phyloP scores from a whole-genome alignment of 2,797 vertebrate genomes.

The Limosa lapponica region DNA sequence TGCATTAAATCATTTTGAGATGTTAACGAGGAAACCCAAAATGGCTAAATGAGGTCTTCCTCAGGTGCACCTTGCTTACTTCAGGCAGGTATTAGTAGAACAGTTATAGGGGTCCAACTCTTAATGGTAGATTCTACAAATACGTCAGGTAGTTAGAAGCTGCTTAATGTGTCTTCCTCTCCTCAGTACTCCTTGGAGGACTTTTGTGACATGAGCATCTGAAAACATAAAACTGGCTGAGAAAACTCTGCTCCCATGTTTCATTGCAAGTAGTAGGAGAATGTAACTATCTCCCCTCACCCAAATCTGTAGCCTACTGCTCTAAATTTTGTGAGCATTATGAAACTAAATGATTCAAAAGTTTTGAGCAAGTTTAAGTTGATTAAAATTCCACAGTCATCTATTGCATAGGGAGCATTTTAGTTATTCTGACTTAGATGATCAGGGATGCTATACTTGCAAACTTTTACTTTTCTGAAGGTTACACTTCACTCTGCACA shows the following conservation, averaged over 20 bases:
- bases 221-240: slow-evolving; percentile 22
- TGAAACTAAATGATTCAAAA: neutral
- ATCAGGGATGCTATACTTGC: neutral
- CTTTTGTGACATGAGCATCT: neutral
- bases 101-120: neutral
- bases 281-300: fast-evolving
- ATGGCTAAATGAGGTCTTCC: neutral
- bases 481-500: neutral
- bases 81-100: neutral
- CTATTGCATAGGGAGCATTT: neutral
- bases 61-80: neutral
- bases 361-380: neutral
- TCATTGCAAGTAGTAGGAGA: neutral
- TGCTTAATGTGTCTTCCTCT: neutral
- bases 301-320: neutral
- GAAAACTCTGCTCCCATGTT: neutral
- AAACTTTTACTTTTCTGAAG: neutral
- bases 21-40: neutral
- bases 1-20: neutral
- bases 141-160: slow-evolving; percentile 4
- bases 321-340: neutral
- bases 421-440: neutral
- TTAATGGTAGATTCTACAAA: slow-evolving; percentile 27
- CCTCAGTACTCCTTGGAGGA: neutral
- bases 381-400: neutral